phyloP scores from a whole-genome alignment of 2,113 vertebrate species.

The Barbus barbus region DNA sequence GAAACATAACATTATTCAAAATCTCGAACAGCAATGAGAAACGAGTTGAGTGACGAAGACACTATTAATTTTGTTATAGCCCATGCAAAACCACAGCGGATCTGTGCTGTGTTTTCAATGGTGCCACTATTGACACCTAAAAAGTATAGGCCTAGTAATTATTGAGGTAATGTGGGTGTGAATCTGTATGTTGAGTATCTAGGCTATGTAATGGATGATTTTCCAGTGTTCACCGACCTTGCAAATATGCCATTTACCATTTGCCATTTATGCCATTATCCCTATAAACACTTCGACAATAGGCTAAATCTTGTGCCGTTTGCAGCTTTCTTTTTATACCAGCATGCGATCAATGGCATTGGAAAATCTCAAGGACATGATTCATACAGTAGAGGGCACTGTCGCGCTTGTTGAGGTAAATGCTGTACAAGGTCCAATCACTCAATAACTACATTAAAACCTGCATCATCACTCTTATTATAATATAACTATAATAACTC shows the following conservation, averaged over 20 bases:
- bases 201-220: too few relatives aligned
- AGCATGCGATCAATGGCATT: background rate
- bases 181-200: background rate
- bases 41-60: background rate
- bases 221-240: too few relatives aligned
- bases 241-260: background rate
- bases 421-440: background rate
- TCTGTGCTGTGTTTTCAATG: too few relatives aligned
- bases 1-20: background rate
- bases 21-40: background rate
- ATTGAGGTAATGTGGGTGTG: background rate
- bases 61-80: too few relatives aligned
- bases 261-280: too few relatives aligned
- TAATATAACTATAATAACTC: background rate
- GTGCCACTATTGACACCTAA: background rate
- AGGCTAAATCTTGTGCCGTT: background rate
- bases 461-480: background rate
- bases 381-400: conserved; percentile 41
- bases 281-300: background rate
- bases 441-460: background rate
- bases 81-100: too few relatives aligned
- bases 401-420: conserved; percentile 2
- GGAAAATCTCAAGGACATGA: background rate
- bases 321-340: background rate
- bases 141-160: background rate